phyloP scores from a whole-genome alignment of 2,888 invertebrate species.

The Drosophila prolongata region DNA sequence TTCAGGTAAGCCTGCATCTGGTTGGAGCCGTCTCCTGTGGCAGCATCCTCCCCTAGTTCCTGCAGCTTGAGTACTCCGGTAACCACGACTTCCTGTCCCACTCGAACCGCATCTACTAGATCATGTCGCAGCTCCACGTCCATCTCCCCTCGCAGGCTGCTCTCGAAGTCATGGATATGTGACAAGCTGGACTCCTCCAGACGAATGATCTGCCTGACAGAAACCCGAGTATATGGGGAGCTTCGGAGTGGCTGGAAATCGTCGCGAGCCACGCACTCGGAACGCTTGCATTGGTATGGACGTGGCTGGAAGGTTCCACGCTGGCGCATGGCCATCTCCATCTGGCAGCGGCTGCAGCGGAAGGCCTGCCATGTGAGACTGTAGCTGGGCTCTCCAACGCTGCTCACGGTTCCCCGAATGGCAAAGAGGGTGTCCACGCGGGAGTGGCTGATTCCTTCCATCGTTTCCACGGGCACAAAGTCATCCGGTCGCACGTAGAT shows the following conservation, averaged over 20 bases:
- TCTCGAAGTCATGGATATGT: slow-evolving; percentile 86
- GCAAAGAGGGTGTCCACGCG: slow-evolving; percentile 90
- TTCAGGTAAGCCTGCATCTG: slow-evolving; percentile 91
- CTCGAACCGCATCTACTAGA: slow-evolving; percentile 92
- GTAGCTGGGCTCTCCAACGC: slow-evolving; percentile 90
- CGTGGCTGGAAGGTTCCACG: slow-evolving; percentile 60
- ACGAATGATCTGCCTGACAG: slow-evolving; percentile 92
- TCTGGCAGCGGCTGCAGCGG: slow-evolving; percentile 75
- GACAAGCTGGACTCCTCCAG: slow-evolving; percentile 89
- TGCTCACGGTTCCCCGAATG: slow-evolving; percentile 93
- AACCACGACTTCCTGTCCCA: slow-evolving; percentile 94
- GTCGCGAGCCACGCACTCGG: slow-evolving; percentile 79
- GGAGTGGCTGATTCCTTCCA: slow-evolving; percentile 54
- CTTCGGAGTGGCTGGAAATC: slow-evolving; percentile 86
- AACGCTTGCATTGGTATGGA: slow-evolving; percentile 69
- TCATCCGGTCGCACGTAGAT: slow-evolving; percentile 86
- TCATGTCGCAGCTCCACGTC: slow-evolving; percentile 94
- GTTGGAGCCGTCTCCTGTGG: slow-evolving; percentile 82
- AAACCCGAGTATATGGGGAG: slow-evolving; percentile 90
- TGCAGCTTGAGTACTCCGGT: slow-evolving; percentile 94
- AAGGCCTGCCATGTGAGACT: slow-evolving; percentile 91
- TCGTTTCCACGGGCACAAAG: slow-evolving; percentile 88
- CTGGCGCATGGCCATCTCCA: slow-evolving; percentile 88
- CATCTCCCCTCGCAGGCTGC: slow-evolving; percentile 89
- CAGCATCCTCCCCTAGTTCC: slow-evolving; percentile 82